phyloP scores from a whole-genome alignment of 1,140 invertebrate species.

The Coptotermes formosanus region DNA sequence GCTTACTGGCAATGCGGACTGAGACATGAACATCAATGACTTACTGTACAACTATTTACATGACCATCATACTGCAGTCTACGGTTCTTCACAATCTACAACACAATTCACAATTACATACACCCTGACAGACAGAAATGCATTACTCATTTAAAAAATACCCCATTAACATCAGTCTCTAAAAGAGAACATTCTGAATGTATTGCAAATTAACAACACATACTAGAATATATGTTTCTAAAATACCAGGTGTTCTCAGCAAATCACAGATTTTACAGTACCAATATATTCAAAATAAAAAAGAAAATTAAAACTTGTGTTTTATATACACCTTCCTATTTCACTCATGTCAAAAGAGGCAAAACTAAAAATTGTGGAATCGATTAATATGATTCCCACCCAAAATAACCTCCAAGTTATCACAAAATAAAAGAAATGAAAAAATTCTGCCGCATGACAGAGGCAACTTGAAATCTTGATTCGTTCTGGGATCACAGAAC shows the following conservation, averaged over 20 bases:
- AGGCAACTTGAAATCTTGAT: background rate
- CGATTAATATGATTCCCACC: background rate
- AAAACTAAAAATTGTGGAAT: background rate
- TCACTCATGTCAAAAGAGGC: background rate
- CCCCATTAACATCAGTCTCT: background rate
- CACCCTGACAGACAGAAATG: background rate
- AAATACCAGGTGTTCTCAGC: conserved; percentile 7
- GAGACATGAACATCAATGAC: background rate
- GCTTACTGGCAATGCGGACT: background rate
- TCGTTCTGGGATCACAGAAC: background rate
- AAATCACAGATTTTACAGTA: conserved; percentile 17
- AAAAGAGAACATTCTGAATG: background rate
- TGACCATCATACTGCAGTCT: too few relatives aligned
- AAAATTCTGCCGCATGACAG: background rate
- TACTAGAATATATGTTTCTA: background rate
- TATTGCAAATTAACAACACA: background rate
- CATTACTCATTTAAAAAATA: conserved; percentile 6
- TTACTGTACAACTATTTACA: background rate
- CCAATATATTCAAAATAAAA: background rate
- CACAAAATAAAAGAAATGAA: background rate
- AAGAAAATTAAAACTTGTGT: background rate
- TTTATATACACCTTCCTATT: background rate
- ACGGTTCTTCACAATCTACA: background rate
- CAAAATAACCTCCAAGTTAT: background rate
- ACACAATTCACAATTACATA: background rate